Evolutionary conservation across 2,113 vertebrate species (phyloP).

Genomic region (Bubo bubo): DNA sequence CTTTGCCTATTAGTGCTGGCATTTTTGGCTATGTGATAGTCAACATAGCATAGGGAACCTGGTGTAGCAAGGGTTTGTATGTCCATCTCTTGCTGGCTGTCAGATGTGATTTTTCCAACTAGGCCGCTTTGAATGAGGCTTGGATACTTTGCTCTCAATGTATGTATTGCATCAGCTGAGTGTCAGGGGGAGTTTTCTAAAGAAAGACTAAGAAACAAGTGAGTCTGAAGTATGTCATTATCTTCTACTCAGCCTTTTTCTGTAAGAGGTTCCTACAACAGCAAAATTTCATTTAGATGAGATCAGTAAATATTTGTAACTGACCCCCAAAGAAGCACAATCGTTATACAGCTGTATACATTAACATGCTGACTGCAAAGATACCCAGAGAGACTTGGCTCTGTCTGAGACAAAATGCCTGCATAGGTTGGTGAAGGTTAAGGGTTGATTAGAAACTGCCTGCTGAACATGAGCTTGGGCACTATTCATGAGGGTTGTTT

Average conservation of each 20-base stretch:
- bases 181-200: background rate
- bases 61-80: background rate
- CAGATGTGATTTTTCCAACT: background rate
- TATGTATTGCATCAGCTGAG: background rate
- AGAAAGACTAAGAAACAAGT: background rate
- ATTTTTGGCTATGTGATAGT: background rate
- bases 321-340: background rate
- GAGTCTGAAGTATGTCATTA: background rate
- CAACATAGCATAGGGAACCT: background rate
- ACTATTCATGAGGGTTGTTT: background rate
- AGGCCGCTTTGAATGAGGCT: background rate
- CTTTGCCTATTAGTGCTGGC: background rate
- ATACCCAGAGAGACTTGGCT: background rate
- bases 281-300: background rate
- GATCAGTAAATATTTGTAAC: background rate
- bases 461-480: background rate
- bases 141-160: background rate
- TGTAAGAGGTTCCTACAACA: background rate
- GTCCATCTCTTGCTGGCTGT: background rate
- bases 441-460: background rate
- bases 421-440: background rate
- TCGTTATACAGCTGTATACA: background rate
- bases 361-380: background rate
- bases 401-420: background rate
- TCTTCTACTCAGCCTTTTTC: background rate